Evolutionary conservation across 2,797 vertebrate species (phyloP), one percentile per base, ranked within the genome.

Genomic region (Furcifer pardalis): DNA sequence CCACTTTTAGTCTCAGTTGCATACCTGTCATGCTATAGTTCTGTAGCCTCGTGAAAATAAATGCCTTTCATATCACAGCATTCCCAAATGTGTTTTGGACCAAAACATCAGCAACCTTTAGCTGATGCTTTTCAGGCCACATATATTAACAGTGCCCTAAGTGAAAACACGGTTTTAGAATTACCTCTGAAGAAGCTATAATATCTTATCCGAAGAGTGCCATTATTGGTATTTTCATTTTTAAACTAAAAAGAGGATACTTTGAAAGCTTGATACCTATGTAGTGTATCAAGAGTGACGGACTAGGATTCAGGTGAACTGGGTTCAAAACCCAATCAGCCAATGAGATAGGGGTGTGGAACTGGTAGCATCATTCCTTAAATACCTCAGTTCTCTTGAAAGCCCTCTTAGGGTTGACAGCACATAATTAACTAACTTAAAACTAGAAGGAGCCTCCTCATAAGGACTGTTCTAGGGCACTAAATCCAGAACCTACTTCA

Each of bases 1-100:
- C 15, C 59, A 40, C 73, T 66, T 66, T 72, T 84, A 66, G 37
- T 84, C 56, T 78, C 66, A 84, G 83, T 52, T 10, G 8, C 75
- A 71, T n/a, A 15, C 13, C 66, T 78, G n/a, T 42, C 56, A 62
- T 19, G 10, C 56, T 71, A 35, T 19, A 21, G 69, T 84, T 19
- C 65, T 25, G n/a, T 71, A 35, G 7, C n/a, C 23, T 9, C n/a
- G 52, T 13, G 40, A 77, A 69, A 83, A 69, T 83, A 69, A 83
- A 77, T 77, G 62, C 30, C 37, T 83, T 77, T 49, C 63, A 77
- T 69, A 69, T 68, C 23, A 13, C 74, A 7, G 49, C 63, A n/a
- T 77, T 66, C 49, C 63, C 49, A 56, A 83, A 59, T 77, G 49
- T 46, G 56, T 77, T 77, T 69, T 37, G n/a, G 42, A 68, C 74